Evolutionary conservation across 2,888 invertebrate genomes (phyloP).

Genomic region (Drosophila differens): DNA sequence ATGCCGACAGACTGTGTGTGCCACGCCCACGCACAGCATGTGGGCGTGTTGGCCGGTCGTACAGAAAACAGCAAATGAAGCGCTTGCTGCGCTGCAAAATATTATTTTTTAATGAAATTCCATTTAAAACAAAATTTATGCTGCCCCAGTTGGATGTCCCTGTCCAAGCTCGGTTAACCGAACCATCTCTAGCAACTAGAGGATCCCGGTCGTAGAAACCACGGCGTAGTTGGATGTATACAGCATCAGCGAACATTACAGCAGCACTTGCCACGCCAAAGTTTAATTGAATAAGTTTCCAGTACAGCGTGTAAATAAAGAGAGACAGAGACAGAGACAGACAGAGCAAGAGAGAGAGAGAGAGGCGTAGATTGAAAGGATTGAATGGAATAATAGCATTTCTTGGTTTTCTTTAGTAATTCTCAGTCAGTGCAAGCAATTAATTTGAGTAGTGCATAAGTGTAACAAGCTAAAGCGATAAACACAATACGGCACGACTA

Average conservation of each 20-base stretch:
- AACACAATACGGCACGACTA: neutral
- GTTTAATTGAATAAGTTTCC: conserved; percentile 79
- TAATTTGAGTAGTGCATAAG: conserved; percentile 64
- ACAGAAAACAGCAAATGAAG: conserved; percentile 56
- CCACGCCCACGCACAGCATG: conserved; percentile 51
- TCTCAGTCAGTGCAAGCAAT: conserved; percentile 52
- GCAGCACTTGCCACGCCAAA: conserved; percentile 64
- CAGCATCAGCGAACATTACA: conserved; percentile 36
- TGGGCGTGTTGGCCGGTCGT: conserved; percentile 12
- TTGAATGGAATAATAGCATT: conserved; percentile 29
- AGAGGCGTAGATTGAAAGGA: neutral
- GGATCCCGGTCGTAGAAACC: neutral
- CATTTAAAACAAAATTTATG: conserved; percentile 74
- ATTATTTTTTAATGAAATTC: conserved; percentile 78
- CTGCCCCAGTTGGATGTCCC: conserved; percentile 40
- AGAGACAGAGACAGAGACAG: neutral
- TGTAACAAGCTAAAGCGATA: conserved; percentile 17
- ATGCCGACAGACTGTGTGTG: conserved; percentile 42
- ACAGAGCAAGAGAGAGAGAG: neutral
- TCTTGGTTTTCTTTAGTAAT: conserved; percentile 36
- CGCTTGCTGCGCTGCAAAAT: conserved; percentile 62
- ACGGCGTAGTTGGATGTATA: neutral
- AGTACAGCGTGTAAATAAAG: conserved; percentile 27
- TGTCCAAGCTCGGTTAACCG: conserved; percentile 13
- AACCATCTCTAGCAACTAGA: conserved; percentile 4